phyloP scores from a whole-genome alignment of 35 echinoderm and acorn worm species.

The Lytechinus pictus region DNA sequence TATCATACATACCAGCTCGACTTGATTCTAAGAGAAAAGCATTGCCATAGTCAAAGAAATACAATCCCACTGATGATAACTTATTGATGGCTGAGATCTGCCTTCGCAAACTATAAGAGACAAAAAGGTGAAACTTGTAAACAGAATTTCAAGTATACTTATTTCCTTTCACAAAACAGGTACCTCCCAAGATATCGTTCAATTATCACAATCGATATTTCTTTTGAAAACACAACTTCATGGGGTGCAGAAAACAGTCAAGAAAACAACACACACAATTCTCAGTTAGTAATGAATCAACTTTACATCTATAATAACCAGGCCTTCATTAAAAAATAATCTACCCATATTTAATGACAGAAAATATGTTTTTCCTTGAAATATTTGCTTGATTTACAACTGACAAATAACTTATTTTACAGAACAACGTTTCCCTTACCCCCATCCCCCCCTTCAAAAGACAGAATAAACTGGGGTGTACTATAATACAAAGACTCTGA shows the following conservation, averaged over 20 bases:
- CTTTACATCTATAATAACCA: too few relatives aligned
- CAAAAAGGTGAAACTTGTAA: neutral
- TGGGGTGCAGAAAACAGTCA: too few relatives aligned
- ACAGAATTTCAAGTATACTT: neutral
- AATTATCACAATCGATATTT: neutral
- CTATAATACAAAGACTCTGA: neutral
- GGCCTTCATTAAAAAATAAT: too few relatives aligned
- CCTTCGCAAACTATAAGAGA: slow-evolving; percentile 68
- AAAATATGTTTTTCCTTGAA: too few relatives aligned
- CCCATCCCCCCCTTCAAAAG: neutral
- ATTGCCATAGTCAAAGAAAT: slow-evolving; percentile 97
- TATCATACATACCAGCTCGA: slow-evolving; percentile 74
- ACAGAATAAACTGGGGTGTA: neutral
- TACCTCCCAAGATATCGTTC: neutral
- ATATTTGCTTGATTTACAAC: neutral
- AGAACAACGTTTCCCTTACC: neutral
- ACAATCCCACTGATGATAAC: slow-evolving; percentile 74
- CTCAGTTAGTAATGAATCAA: too few relatives aligned
- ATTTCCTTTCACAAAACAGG: neutral
- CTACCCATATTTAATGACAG: too few relatives aligned
- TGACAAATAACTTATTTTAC: neutral
- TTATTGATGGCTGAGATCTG: slow-evolving; percentile 89
- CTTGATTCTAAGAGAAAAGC: slow-evolving; percentile 96
- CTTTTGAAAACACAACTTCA: too few relatives aligned
- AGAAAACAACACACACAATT: too few relatives aligned